A percentile compares a stretch with the other conserved stretches of the same genome.
Conservation (phyloP, 35 echinoderm and acorn worm genomes). For the Heliocidaris tuberculata region DNA sequence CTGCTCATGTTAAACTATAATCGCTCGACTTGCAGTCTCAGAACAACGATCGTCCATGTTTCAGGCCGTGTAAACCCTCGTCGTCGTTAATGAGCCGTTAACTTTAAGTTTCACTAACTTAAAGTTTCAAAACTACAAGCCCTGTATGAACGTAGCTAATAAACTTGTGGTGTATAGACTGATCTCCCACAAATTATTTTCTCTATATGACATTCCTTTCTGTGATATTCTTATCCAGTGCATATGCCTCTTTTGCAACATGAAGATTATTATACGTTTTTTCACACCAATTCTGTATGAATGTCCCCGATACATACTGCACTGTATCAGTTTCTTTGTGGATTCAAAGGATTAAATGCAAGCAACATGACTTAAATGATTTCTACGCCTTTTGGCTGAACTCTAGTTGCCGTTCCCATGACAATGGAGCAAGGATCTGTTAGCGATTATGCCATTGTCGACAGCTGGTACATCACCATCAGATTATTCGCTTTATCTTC, state of each 20-base stretch:
- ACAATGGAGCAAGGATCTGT: not conserved
- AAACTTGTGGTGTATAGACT: not conserved
- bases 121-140: too few species aligned
- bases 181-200: not conserved
- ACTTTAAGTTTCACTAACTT: too few species aligned
- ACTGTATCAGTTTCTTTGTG: not conserved
- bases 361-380: conserved; percentile 21
- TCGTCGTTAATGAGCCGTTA: too few species aligned
- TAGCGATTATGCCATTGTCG: conserved; percentile 16
- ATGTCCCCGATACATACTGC: not conserved
- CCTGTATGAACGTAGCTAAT: too few species aligned
- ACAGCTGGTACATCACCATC: conserved; percentile 10
- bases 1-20: too few species aligned
- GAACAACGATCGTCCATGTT: too few species aligned
- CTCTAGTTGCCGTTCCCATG: not conserved
- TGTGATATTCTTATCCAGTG: not conserved
- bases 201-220: not conserved
- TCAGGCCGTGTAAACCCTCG: too few species aligned
- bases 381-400: conserved; percentile 6
- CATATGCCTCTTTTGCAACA: not conserved
- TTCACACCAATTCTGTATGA: not conserved
- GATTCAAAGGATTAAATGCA: not conserved
- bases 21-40: too few species aligned
- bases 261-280: not conserved
- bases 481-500: conserved; percentile 14